A percentile compares a stretch with the other conserved stretches of the same genome.
Conservation (phyloP, 2,888 invertebrate species). For the Platycheirus rosarum region DNA sequence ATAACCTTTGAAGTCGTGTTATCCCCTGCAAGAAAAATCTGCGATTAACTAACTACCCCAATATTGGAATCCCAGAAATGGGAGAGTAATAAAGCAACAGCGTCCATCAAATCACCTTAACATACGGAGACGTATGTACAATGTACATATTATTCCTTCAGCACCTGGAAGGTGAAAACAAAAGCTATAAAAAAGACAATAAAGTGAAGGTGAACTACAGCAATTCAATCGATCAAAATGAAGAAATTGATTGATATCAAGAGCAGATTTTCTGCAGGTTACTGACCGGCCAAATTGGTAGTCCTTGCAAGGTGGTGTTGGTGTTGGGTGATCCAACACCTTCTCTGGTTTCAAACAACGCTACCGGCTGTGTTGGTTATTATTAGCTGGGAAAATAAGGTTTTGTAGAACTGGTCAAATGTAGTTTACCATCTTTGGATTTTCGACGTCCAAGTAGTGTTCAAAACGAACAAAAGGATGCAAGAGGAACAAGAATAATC, state of each 20-base stretch:
- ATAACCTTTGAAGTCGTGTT: slow-evolving; percentile 12
- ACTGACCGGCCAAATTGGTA: slow-evolving; percentile 49
- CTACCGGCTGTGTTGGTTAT: slow-evolving; percentile 1
- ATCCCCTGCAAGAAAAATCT: slow-evolving; percentile 27
- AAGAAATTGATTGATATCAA: slow-evolving; percentile 66
- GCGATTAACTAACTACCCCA: slow-evolving; percentile 10
- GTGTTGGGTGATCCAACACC: background rate
- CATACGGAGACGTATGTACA: slow-evolving; percentile 35
- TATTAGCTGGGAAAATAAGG: slow-evolving; percentile 28
- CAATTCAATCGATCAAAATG: slow-evolving; percentile 67
- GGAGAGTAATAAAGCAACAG: slow-evolving; percentile 19
- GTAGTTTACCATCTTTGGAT: background rate
- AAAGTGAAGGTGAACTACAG: slow-evolving; percentile 45
- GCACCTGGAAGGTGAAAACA: background rate
- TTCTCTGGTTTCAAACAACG: background rate
- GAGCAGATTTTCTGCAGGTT: slow-evolving; percentile 17
- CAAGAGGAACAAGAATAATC: too few species aligned
- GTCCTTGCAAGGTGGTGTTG: slow-evolving; percentile 36
- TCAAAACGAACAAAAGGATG: slow-evolving; percentile 33
- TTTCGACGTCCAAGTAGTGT: background rate
- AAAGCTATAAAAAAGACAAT: slow-evolving; percentile 36
- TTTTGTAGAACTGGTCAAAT: slow-evolving; percentile 26
- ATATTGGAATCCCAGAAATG: slow-evolving; percentile 23
- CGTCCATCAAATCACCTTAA: slow-evolving; percentile 44
- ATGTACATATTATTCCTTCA: too few species aligned